Base-by-base conservation (phyloP, 2,113 vertebrate species). In the Mungos mungo region DNA sequence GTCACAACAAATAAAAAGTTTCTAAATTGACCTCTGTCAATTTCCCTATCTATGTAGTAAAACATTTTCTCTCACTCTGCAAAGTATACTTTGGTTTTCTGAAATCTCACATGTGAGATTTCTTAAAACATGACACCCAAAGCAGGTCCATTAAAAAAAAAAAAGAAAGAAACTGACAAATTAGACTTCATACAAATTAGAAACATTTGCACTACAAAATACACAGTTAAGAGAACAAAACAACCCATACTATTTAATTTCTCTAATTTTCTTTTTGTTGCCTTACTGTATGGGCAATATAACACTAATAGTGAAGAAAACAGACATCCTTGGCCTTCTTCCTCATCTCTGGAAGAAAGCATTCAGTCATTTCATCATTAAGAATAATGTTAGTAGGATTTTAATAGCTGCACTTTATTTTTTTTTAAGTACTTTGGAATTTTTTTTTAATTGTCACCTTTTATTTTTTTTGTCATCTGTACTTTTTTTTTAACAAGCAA, bases 1-100 rank as follows among this genome's bases (percentile, higher is more conserved):
- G 96, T 98, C 97, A 97, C 76, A 98, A 47, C 88, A 97, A 98
- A 98, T 95, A 97, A 98, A 98, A 97, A 92, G 88, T 94, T 98
- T 98, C 97, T 35, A 98, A 98, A 98, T 65, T 97, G 96, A 97
- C 96, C 90, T 95, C 88, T 85, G 90, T 98, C 97, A 88, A 71
- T 98, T 98, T 88, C 12, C 93, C 41, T 93, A 38, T 85, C 92
- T 82, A 77, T 68, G 82, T 77, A 95, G 95, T 93, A 96, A 97
- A 97, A 63, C 2, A 91, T 92, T 98, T 92, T 86, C 97, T 96
- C 83, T 45, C 74, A 89, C 72, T 80, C 94, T 83, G 79, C 82
- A 98, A 98, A 98, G 89, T 96, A 93, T 31, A 41, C 96, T 97
- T 97, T 65, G 66, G 47, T 84, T 93, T 87, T 93, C 65, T 71